Base-by-base conservation (phyloP, 2,888 invertebrate genomes). In the Lochmaea crataegi region DNA sequence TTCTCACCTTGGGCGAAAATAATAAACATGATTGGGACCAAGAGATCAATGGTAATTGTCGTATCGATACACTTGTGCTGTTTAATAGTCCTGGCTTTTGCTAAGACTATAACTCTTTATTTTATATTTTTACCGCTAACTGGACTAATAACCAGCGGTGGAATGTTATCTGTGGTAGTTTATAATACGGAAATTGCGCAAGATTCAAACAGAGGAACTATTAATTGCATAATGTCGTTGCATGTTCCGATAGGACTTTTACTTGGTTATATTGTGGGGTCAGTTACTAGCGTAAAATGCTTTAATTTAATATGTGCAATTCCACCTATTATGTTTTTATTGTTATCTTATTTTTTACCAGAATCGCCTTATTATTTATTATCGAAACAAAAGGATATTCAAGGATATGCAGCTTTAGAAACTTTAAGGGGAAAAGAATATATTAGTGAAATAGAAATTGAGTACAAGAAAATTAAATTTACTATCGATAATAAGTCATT, bases 401-500 rank as follows among this genome's bases (percentile, higher is more conserved):
- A 91, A 0, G 95, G 95, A 0, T 85, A 91, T 0, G 85, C 87
- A 0, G 88, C 94, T 18, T 71, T 78, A 16, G 22, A 45, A 10
- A 73, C 72, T 38, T 56, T 78, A n/a, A 69, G 77, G 51, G 71
- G 51, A 12, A 16, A 9, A 45, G 16, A 63, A 42, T 51, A 10
- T 38, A 5, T 32, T 0, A 38, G 41, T 42, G 64, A 65, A n/a
- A 61, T 76, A 12, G 74, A 76, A 14, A 76, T 72, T 16, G 78
- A 79, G 67, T 74, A 74, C 38, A 32, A 45, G 26, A 53, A 66
- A 12, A 76, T 80, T 12, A 45, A 53, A 32, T 26, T 71, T 12
- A 71, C 57, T 4, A 60, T 76, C 9, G 68, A 78, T 11, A 45
- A 45, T 4, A 45, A 12, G 1, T 45, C 14, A 14, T 12, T 14